Conservation (phyloP, 2,113 vertebrate species). For the Chamaetylas fuelleborni region DNA sequence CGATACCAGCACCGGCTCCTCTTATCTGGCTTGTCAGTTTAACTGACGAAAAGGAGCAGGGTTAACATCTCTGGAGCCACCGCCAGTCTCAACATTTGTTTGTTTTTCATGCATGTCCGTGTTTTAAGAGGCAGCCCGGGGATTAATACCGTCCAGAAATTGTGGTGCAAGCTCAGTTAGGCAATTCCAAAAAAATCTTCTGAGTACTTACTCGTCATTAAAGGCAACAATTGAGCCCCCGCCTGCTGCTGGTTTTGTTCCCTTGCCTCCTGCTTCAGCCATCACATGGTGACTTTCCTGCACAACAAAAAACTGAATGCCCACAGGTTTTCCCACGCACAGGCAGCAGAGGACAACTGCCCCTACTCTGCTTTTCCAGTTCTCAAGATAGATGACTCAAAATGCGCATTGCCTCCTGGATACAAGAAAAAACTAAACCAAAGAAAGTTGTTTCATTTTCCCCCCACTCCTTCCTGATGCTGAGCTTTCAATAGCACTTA, state of each 20-base stretch:
- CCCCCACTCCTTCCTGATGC: not conserved
- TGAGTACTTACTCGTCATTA: not conserved
- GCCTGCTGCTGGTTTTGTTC: not conserved
- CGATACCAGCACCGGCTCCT: slow-evolving; percentile 57
- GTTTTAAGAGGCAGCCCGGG: slow-evolving; percentile 4
- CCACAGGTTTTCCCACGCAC: not conserved
- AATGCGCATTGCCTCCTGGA: not conserved
- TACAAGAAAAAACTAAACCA: not conserved
- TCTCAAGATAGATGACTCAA: not conserved
- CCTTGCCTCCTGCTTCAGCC: not conserved
- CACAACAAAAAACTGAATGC: not conserved
- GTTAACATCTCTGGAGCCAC: slow-evolving; percentile 49
- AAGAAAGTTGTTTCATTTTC: not conserved
- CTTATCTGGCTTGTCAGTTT: slow-evolving; percentile 71
- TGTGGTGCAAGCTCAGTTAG: slow-evolving; percentile 15
- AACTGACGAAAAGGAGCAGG: slow-evolving; percentile 69
- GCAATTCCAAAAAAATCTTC: slow-evolving; percentile 11
- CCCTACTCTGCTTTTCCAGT: not conserved
- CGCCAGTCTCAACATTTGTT: slow-evolving; percentile 23
- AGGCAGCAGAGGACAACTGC: not conserved
- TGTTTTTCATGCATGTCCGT: slow-evolving; percentile 20
- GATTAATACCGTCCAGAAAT: slow-evolving; percentile 13
- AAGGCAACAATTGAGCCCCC: not conserved
- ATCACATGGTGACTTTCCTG: not conserved
- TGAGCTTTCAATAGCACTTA: not conserved